Conservation (phyloP, 2,888 invertebrate species). For the Ormyrus labotus region DNA sequence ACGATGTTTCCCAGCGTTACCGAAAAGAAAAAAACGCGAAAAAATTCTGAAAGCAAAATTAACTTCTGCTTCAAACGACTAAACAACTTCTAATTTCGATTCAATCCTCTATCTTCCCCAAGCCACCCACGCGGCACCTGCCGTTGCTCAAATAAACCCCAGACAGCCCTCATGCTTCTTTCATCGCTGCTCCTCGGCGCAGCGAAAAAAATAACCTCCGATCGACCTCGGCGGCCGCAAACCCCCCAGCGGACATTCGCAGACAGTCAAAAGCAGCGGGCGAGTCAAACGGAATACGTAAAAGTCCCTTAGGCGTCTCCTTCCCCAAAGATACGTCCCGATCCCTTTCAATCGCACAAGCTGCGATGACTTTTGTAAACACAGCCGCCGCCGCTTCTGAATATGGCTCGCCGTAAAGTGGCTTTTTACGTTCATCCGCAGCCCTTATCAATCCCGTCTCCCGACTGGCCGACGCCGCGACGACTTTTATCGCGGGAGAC, state of each 20-base stretch:
- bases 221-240: neutral
- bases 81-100: too few species aligned
- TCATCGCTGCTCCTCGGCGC: too few species aligned
- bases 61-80: too few species aligned
- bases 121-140: too few species aligned
- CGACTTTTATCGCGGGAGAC: too few species aligned
- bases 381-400: conserved; percentile 50
- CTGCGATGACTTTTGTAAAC: conserved; percentile 35
- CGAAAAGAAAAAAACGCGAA: too few species aligned
- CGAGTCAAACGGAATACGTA: conserved; percentile 39
- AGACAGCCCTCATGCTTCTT: too few species aligned
- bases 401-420: conserved; percentile 58
- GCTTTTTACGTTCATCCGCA: conserved; percentile 58
- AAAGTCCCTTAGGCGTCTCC: conserved; percentile 5
- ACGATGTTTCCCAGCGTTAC: too few species aligned
- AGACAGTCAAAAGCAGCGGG: conserved; percentile 7
- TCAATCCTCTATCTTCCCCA: too few species aligned
- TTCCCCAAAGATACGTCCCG: conserved; percentile 1
- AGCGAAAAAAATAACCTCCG: neutral
- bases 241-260: neutral
- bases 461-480: neutral
- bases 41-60: too few species aligned
- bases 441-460: conserved; percentile 27
- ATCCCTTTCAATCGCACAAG: conserved; percentile 24
- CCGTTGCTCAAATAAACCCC: too few species aligned